Evolutionary conservation across 1,140 invertebrate species (phyloP), one percentile per base, ranked within the genome.

Genomic region (Periplaneta americana): DNA sequence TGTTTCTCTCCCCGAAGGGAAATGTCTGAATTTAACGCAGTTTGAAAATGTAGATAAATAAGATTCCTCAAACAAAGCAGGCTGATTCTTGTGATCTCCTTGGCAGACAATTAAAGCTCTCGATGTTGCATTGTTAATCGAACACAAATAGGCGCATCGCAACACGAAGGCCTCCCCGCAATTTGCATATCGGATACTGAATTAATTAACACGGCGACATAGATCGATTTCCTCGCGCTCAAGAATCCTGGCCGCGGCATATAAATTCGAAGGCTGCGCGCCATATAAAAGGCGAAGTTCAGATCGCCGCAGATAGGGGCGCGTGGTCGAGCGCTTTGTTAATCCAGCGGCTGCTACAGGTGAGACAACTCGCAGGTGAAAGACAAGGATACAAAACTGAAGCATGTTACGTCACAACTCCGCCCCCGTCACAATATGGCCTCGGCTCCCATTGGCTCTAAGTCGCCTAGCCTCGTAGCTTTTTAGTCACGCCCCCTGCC

Each of bases 401-500:
- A 78, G 37, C 76, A 37, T n/a, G n/a, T 78, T 78, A 78, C 76
- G 76, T 78, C 76, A 78, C 76, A 78, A 36, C 76, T 78, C 76
- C 76, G 76, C 76, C 76, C 36, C 18, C 76, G 36, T 78, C 76
- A 36, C 76, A 78, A 78, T 78, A 78, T 78, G 76, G 76, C 76
- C 76, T 78, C 34, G 35, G 18, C 28, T 78, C 76, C 37, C 76
- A 78, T 78, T 78, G 76, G 76, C n/a, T 78, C 76, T 39, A 34
- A 78, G 34, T 39, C 31, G 35, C 76, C 76, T 34, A 78, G 34
- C 76, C 76, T 78, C 35, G 76, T 28, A 78, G 76, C 76, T 31
- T 39, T 78, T 78, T 78, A 78, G 76, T 78, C 76, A 78, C 76
- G 76, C 76, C 76, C 76, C 76, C 76, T 78, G 76, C 76, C 76